Evolutionary conservation across 2,888 invertebrate species (phyloP).

Genomic region (Platycnemis pennipes): DNA sequence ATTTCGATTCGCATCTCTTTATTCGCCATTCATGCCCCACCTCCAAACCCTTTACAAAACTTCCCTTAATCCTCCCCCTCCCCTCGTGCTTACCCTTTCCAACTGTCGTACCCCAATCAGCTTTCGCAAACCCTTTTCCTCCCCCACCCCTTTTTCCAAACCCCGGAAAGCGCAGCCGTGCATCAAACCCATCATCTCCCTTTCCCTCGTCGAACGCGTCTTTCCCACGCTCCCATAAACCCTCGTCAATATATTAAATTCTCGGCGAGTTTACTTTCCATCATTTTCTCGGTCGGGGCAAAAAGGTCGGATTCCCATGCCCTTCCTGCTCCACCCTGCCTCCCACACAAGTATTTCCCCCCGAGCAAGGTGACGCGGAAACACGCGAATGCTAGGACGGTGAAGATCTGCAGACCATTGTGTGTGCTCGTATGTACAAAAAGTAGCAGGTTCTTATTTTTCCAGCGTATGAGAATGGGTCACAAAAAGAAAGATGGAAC

Average conservation of each 20-base stretch:
- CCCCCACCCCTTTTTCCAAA: not conserved
- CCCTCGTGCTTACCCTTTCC: not conserved
- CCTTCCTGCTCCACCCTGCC: not conserved
- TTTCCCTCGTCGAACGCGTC: not conserved
- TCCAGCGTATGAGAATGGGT: no score
- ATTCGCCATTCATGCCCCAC: no score
- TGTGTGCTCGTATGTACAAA: no score
- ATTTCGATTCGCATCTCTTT: not conserved
- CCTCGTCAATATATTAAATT: conserved; percentile 53
- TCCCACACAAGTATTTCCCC: not conserved
- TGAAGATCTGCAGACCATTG: no score
- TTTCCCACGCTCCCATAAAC: conserved; percentile 29
- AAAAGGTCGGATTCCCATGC: not conserved
- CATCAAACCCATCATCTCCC: not conserved
- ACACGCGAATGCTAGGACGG: not conserved
- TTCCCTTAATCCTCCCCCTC: no score
- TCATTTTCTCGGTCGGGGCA: conserved; percentile 29
- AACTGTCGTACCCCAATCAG: no score
- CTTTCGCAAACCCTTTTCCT: not conserved
- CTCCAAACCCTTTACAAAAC: not conserved
- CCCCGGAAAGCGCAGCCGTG: not conserved
- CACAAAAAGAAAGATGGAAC: no score
- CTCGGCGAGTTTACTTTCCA: conserved; percentile 60
- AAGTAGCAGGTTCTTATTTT: no score
- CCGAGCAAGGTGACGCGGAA: not conserved